Conservation (phyloP, 2,888 invertebrate species). For the Eudemis profundana region DNA sequence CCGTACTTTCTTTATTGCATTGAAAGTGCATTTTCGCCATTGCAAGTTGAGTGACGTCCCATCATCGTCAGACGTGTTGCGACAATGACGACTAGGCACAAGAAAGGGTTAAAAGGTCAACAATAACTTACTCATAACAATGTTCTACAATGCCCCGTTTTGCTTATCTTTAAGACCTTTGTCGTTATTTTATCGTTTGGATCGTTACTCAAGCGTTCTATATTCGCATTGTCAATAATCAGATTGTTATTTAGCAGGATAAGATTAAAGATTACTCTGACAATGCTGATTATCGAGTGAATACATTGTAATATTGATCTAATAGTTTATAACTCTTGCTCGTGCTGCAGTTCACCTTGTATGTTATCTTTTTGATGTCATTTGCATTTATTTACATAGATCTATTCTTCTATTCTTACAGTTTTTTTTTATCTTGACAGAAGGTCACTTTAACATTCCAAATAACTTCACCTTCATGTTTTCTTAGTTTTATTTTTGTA, state of each 20-base stretch:
- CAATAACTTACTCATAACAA: slow-evolving; percentile 59
- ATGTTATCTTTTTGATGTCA: slow-evolving; percentile 26
- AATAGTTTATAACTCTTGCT: slow-evolving; percentile 22
- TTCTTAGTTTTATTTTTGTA: slow-evolving; percentile 12
- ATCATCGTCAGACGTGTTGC: slow-evolving; percentile 57
- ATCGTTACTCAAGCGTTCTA: slow-evolving; percentile 55
- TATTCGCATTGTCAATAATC: slow-evolving; percentile 61
- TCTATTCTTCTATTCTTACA: slow-evolving; percentile 15
- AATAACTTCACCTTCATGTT: slow-evolving; percentile 1
- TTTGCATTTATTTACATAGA: slow-evolving; percentile 34
- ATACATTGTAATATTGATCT: slow-evolving; percentile 36
- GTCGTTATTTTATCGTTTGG: slow-evolving; percentile 55
- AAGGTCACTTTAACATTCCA: slow-evolving; percentile 12
- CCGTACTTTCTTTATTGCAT: slow-evolving; percentile 50
- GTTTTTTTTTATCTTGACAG: background rate
- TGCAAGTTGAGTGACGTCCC: slow-evolving; percentile 56
- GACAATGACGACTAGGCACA: slow-evolving; percentile 49
- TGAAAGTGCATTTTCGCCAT: slow-evolving; percentile 62
- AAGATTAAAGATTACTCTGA: slow-evolving; percentile 38
- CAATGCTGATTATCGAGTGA: slow-evolving; percentile 33
- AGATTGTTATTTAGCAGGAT: slow-evolving; percentile 51
- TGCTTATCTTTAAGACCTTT: slow-evolving; percentile 56
- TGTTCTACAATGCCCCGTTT: slow-evolving; percentile 58
- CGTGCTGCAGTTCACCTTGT: slow-evolving; percentile 30
- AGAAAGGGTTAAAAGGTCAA: slow-evolving; percentile 64